Evolutionary conservation across 2,797 vertebrate species (phyloP), one percentile per base, ranked within the genome.

Genomic region (Protosalanx chinensis): DNA sequence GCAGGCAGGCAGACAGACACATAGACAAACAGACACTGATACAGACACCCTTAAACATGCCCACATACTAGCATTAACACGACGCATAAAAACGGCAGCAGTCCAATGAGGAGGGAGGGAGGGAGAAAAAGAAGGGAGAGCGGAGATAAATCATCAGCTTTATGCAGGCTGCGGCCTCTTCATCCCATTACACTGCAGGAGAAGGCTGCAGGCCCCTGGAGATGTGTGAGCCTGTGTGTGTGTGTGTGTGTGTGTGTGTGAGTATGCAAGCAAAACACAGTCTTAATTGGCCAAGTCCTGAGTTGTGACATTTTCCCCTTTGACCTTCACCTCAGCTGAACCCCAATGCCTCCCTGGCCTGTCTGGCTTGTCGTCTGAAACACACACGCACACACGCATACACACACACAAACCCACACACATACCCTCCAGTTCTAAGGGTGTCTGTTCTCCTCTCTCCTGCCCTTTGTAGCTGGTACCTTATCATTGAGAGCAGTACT

Each of bases 141-240:
- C 10, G 2, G 51, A 16, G 75, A 73, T 70, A 63, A 62, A 74
- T 77, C 32, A 73, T 6, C 23, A 63, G 69, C 64, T 67, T 59
- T 35, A 72, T 72, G 35, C 66, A 72, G 67, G 59, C 20, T 41
- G n/a, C 35, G 74, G 68, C n/a, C 57, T 30, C 5, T 35, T 56
- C 70, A 57, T 51, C 29, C 46, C 23, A 41, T 62, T 58, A 49
- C 6, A 51, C 37, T 30, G 15, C 0, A 8, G 10, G 29, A 30
- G 20, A 20, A 49, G 18, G 1, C 18, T 58, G 56, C 6, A n/a
- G 20, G 4, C 6, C 64, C 27, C 64, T 29, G 15, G 27, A 51
- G 23, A 73, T 49, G 13, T 18, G 18, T 53, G 23, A 53, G 46
- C 53, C 27, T 63, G 56, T 41, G 56, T 60, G 33, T 41, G 33